Percentiles rank a stretch among this genome's conserved stretches.
Conservation (phyloP, 2,113 vertebrate species). For the Aramus guarauna region DNA sequence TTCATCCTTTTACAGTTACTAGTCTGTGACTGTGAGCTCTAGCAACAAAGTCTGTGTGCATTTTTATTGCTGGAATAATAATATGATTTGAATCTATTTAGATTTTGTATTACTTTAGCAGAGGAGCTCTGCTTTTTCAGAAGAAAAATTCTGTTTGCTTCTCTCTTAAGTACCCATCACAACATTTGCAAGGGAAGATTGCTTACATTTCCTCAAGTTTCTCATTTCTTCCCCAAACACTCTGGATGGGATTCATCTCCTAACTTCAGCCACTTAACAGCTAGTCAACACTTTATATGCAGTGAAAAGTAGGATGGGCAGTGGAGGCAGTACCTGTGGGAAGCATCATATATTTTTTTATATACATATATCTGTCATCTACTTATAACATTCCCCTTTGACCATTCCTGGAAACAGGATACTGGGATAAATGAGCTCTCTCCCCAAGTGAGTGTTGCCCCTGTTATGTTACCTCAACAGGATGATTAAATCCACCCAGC, state of each 20-base stretch:
- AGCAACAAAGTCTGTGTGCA: slow-evolving; percentile 65
- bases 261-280: slow-evolving; percentile 6
- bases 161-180: neutral
- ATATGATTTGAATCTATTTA: slow-evolving; percentile 41
- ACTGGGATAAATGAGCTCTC: neutral
- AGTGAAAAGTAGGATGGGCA: slow-evolving; percentile 5
- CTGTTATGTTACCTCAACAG: neutral
- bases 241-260: neutral
- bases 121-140: neutral
- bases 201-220: neutral
- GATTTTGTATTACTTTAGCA: slow-evolving; percentile 32
- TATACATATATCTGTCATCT: neutral
- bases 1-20: slow-evolving; percentile 62
- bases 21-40: slow-evolving; percentile 56
- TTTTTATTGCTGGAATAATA: slow-evolving; percentile 64
- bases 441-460: neutral
- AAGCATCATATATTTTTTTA: neutral
- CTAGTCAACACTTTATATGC: neutral
- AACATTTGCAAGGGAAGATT: neutral
- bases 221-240: neutral
- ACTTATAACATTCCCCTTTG: neutral
- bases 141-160: neutral
- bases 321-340: neutral
- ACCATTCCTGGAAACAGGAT: neutral
- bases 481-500: neutral